Percentiles rank a stretch among this genome's conserved stretches.
Evolutionary conservation across 2,113 vertebrate species (phyloP).

Genomic region (Mesocricetus auratus): DNA sequence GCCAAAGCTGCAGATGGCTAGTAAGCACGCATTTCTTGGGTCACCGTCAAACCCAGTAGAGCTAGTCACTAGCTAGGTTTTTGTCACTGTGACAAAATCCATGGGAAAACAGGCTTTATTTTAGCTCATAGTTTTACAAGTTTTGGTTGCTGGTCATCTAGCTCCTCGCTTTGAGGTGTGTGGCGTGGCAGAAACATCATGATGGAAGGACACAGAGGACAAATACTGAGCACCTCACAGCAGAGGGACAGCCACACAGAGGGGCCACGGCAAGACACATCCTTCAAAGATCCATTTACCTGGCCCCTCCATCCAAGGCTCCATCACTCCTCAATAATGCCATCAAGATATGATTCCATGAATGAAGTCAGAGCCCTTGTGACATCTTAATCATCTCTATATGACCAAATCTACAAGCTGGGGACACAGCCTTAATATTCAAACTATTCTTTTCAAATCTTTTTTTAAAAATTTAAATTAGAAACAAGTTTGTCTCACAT

Average conservation of each 20-base stretch:
- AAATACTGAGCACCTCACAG: not conserved
- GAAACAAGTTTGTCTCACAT: too few species aligned
- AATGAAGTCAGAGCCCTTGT: not conserved
- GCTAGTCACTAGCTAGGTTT: not conserved
- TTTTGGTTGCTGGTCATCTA: not conserved
- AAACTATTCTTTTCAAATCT: too few species aligned
- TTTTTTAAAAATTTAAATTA: too few species aligned
- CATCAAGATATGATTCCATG: not conserved
- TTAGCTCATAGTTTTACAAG: not conserved
- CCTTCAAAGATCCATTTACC: not conserved
- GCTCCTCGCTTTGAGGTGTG: not conserved
- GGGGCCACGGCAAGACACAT: not conserved
- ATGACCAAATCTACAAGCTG: not conserved
- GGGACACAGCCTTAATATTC: not conserved
- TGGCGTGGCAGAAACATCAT: not conserved
- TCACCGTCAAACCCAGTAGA: not conserved
- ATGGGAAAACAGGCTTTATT: not conserved
- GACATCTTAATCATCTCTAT: not conserved
- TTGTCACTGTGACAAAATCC: not conserved
- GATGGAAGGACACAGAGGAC: not conserved
- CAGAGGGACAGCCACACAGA: not conserved
- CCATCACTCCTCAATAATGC: not conserved
- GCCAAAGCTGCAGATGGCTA: not conserved
- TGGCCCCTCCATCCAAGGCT: not conserved
- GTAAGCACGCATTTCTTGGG: not conserved